phyloP scores from a whole-genome alignment of 1,140 invertebrate species.

The Paralvinella palmiformis region DNA sequence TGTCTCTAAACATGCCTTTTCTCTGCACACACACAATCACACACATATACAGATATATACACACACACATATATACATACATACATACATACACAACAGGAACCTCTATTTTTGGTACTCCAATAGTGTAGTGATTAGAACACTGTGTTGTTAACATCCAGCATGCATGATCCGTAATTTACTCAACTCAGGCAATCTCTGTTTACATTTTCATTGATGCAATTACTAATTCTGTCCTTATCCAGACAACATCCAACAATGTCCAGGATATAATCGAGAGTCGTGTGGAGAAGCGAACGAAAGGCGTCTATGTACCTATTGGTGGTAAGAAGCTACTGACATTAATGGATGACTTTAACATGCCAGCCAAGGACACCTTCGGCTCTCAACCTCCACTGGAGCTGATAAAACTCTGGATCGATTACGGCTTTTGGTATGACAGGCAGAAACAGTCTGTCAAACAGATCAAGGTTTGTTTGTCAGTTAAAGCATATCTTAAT shows the following conservation, averaged over 20 bases:
- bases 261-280: constrained; percentile 68
- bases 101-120: no score
- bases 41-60: no score
- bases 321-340: constrained; percentile 71
- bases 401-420: constrained; percentile 74
- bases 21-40: no score
- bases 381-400: constrained; percentile 80
- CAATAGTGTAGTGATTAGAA: no score
- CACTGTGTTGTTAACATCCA: no score
- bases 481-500: no score
- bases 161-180: no score
- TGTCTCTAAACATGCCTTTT: no score
- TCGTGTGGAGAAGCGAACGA: constrained; percentile 73
- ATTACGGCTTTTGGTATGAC: constrained; percentile 73
- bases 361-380: constrained; percentile 79
- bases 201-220: no score
- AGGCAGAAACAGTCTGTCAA: constrained; percentile 64
- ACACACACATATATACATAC: no score
- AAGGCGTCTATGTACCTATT: constrained; percentile 68
- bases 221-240: neutral
- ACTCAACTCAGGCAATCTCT: no score
- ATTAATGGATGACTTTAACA: constrained; percentile 85
- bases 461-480: constrained; percentile 66
- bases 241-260: constrained; percentile 68
- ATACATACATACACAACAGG: no score